Evolutionary conservation across 2,888 invertebrate genomes (phyloP).

Genomic region (Nebria salina): DNA sequence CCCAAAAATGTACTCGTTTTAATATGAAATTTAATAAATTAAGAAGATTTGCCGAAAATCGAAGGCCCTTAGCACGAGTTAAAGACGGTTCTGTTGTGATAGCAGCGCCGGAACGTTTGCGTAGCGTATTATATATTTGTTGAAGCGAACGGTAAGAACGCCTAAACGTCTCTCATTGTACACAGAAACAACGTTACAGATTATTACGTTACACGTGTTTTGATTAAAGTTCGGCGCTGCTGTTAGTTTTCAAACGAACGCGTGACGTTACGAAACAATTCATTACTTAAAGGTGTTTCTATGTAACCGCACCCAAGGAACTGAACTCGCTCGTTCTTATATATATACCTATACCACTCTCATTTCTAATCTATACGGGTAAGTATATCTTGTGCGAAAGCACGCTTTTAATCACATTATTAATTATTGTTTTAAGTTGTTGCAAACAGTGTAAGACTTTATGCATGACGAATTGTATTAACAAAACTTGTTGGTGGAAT

Average conservation of each 20-base stretch:
- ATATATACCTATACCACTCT: not conserved
- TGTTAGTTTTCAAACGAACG: constrained; percentile 33
- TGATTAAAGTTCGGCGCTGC: constrained; percentile 32
- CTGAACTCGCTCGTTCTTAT: not conserved
- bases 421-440: constrained; percentile 14
- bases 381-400: constrained; percentile 2
- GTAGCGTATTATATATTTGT: constrained; percentile 8
- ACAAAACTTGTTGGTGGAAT: not conserved
- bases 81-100: not conserved
- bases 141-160: constrained; percentile 2
- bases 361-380: not conserved
- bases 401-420: constrained; percentile 18
- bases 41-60: not conserved
- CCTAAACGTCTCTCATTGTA: constrained; percentile 2
- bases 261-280: constrained; percentile 35
- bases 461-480: constrained; percentile 10
- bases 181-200: constrained; percentile 4
- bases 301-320: constrained; percentile 26
- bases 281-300: constrained; percentile 29
- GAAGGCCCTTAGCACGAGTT: not conserved
- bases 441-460: not conserved
- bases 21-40: too few relatives aligned
- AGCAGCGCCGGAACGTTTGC: not conserved
- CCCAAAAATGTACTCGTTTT: too few relatives aligned
- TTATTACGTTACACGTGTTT: constrained; percentile 40